Conservation (phyloP, 2,888 invertebrate genomes). For the Syritta pipiens region DNA sequence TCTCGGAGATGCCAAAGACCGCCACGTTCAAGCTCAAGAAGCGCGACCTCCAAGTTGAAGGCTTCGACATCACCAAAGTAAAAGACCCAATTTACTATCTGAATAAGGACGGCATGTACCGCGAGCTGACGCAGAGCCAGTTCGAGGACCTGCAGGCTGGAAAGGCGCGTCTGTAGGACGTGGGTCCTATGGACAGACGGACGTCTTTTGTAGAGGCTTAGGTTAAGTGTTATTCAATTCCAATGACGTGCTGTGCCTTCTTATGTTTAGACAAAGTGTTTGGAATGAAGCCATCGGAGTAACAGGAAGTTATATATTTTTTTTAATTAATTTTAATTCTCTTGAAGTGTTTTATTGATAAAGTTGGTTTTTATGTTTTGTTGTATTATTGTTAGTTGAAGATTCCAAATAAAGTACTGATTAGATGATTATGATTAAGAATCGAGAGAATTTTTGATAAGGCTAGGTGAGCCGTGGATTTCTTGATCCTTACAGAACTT, state of each 20-base stretch:
- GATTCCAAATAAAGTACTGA: constrained; percentile 67
- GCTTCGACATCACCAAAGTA: constrained; percentile 87
- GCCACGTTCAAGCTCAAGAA: constrained; percentile 97
- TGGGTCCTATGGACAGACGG: neutral
- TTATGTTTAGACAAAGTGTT: constrained; percentile 37
- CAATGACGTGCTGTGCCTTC: constrained; percentile 66
- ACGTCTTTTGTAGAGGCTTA: constrained; percentile 17
- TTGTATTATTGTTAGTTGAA: constrained; percentile 33
- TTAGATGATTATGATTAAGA: constrained; percentile 50
- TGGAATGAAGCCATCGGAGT: constrained; percentile 34
- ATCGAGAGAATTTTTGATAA: neutral
- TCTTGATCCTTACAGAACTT: too few relatives aligned
- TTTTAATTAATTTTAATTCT: constrained; percentile 7
- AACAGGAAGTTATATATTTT: constrained; percentile 28
- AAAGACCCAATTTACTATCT: constrained; percentile 88
- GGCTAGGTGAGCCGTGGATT: too few relatives aligned
- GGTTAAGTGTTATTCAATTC: constrained; percentile 52
- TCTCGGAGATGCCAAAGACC: constrained; percentile 88
- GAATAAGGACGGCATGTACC: constrained; percentile 80
- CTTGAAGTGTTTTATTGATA: constrained; percentile 14
- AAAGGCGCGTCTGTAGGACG: constrained; percentile 80
- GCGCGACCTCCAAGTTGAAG: constrained; percentile 90
- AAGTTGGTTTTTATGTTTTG: constrained; percentile 30
- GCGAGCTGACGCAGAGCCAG: constrained; percentile 80
- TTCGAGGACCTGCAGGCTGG: constrained; percentile 81